Evolutionary conservation across 2,888 invertebrate genomes (phyloP).

Genomic region (Dorcus parallelipipedus): DNA sequence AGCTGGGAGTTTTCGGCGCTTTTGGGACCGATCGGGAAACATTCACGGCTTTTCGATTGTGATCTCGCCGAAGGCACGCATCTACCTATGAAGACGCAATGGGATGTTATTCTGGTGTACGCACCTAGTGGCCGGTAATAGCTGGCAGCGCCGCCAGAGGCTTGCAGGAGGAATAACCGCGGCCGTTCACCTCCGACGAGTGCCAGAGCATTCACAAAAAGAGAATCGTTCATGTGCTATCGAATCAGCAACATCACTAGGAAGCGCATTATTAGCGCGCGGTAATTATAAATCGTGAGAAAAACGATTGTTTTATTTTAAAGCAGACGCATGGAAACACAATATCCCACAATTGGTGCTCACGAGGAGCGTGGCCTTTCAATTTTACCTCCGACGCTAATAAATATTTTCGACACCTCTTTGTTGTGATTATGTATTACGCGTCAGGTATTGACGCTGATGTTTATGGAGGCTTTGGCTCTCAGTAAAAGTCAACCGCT

Average conservation of each 20-base stretch:
- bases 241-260: conserved; percentile 43
- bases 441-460: no score
- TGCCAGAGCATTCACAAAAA: conserved; percentile 44
- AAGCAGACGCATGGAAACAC: background rate
- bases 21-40: conserved; percentile 12
- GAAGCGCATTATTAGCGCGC: conserved; percentile 43
- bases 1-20: background rate
- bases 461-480: no score
- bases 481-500: no score
- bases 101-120: conserved; percentile 13
- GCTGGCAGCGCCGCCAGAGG: conserved; percentile 36
- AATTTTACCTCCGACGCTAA: no score
- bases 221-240: conserved; percentile 34
- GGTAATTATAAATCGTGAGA: conserved; percentile 45
- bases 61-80: background rate
- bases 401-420: no score
- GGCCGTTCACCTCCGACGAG: conserved; percentile 41
- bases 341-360: background rate
- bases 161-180: conserved; percentile 45
- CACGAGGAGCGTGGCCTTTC: no score
- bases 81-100: no score
- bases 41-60: background rate
- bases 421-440: no score
- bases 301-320: conserved; percentile 24
- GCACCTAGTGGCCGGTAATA: conserved; percentile 29